These are phyloP conservation scores for Amphimallon solstitiale DNA, from an alignment of 2,888 invertebrate species.

Conservation along the genomic window DNA sequence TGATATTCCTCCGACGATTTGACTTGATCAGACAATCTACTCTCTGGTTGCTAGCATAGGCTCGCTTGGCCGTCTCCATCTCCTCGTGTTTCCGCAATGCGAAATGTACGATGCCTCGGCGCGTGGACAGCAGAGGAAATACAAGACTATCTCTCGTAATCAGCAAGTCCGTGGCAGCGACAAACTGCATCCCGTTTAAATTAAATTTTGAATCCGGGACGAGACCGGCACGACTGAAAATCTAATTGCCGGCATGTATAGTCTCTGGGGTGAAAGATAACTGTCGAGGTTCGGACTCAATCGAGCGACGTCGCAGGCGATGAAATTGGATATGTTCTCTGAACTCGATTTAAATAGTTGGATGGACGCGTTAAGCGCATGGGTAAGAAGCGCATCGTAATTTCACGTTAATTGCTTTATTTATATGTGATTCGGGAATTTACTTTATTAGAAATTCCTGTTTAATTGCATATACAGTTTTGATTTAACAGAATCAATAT, in stretches of 20 bases:
- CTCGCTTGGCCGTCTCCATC: no score
- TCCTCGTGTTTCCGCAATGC: no score
- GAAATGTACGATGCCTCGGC: background rate
- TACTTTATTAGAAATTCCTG: no score
- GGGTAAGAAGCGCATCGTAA: no score
- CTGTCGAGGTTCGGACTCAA: background rate
- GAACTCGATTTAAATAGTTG: background rate
- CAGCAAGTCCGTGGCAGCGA: conserved; percentile 27
- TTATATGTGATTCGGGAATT: no score
- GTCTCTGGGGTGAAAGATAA: background rate
- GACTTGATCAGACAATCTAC: background rate
- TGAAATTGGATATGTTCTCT: conserved; percentile 13
- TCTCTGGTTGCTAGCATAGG: no score
- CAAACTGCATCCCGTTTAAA: conserved; percentile 30
- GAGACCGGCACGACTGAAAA: background rate
- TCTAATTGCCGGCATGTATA: conserved; percentile 21
- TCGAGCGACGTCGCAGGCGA: background rate
- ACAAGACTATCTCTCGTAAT: conserved; percentile 12
- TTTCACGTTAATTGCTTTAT: no score
- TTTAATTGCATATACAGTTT: no score
- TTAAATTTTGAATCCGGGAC: conserved; percentile 31
- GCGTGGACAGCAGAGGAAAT: background rate
- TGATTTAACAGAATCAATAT: no score
- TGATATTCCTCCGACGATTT: background rate
- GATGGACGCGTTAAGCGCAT: no score